Percentiles rank a stretch among this genome's conserved stretches.
Evolutionary conservation across 2,888 invertebrate species (phyloP).

Genomic region (Mythimna ferrago): DNA sequence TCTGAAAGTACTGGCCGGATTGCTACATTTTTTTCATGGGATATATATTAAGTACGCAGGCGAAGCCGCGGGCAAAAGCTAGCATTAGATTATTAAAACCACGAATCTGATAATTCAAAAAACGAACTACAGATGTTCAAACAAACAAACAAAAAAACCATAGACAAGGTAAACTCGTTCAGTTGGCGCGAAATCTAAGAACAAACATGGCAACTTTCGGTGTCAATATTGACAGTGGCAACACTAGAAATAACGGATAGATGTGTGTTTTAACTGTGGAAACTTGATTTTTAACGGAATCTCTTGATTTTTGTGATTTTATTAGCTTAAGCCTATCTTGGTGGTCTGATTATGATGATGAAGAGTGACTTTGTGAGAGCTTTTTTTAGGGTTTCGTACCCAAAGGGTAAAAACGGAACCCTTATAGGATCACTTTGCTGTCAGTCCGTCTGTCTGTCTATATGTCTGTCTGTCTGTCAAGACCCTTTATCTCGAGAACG

Average conservation of each 20-base stretch:
- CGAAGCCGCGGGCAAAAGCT: no score
- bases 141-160: slow-evolving; percentile 47
- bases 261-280: slow-evolving; percentile 39
- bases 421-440: no score
- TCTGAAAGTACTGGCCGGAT: no score
- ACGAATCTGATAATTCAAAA: slow-evolving; percentile 39
- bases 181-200: slow-evolving; percentile 65
- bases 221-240: slow-evolving; percentile 59
- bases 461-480: no score
- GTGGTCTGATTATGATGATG: slow-evolving; percentile 45
- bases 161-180: slow-evolving; percentile 55
- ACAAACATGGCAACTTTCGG: slow-evolving; percentile 63
- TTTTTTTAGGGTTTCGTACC: no score
- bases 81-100: not conserved
- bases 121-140: slow-evolving; percentile 45
- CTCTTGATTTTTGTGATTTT: slow-evolving; percentile 22
- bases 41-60: no score
- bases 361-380: not conserved
- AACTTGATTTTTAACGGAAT: slow-evolving; percentile 56
- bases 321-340: slow-evolving; percentile 24
- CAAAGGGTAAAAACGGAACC: no score
- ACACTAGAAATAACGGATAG: slow-evolving; percentile 52
- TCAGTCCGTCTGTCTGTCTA: no score
- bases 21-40: no score
- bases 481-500: no score